Evolutionary conservation across 2,113 vertebrate genomes (phyloP).

Genomic region (Pipra filicauda): DNA sequence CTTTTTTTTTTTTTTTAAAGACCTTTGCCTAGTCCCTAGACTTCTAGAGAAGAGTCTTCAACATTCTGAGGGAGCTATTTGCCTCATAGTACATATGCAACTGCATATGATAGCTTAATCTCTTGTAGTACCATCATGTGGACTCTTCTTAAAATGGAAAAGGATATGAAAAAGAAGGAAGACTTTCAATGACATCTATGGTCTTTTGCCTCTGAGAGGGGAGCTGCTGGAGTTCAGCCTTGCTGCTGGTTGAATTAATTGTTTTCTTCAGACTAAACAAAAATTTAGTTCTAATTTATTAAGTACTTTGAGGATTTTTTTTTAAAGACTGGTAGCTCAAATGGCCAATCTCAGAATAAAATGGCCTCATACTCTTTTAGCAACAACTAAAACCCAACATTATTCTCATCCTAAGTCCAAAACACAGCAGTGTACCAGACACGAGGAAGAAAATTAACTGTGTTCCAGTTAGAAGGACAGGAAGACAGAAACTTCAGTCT

Average conservation of each 20-base stretch:
- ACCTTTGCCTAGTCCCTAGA: neutral
- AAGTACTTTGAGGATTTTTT: neutral
- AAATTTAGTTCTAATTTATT: neutral
- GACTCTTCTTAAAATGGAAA: neutral
- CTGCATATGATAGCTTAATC: neutral
- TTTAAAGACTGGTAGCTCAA: neutral
- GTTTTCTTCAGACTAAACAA: neutral
- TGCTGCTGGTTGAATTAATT: neutral
- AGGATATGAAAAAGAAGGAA: neutral
- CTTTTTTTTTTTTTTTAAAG: neutral
- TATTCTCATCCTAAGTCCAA: neutral
- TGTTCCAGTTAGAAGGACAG: no score
- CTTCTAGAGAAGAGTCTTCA: neutral
- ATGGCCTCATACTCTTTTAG: neutral
- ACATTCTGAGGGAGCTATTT: neutral
- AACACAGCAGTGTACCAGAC: neutral
- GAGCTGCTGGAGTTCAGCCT: neutral
- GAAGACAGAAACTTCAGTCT: neutral
- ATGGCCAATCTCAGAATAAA: neutral
- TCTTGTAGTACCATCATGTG: neutral
- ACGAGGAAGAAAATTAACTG: neutral
- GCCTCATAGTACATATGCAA: neutral
- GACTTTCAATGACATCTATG: neutral
- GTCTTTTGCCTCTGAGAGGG: neutral
- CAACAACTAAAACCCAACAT: neutral